Base-by-base conservation (phyloP, 2,888 invertebrate genomes). In the Drosophila monieri region DNA sequence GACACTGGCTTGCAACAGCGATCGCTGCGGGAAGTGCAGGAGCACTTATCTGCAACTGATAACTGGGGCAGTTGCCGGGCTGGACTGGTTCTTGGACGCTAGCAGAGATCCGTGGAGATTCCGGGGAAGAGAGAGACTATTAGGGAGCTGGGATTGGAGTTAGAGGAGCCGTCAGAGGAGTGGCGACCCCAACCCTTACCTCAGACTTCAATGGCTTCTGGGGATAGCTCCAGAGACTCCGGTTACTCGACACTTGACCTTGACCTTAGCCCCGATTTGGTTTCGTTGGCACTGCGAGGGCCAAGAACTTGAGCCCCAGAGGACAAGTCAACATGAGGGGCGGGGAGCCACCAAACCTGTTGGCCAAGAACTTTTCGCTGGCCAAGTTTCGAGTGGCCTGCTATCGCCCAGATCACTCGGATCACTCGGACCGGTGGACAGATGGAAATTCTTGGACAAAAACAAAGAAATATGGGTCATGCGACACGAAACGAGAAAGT, bases 401-500 rank as follows among this genome's bases (percentile, higher is more conserved):
- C 41, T 64, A 64, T 65, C 32, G 51, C 51, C 51, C 58, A 12
- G 51, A 47, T 47, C 27, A 27, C 27, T 9, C 27, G 27, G 27
- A 64, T 49, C 32, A 41, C 51, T 51, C 49, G 14, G 49, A 47
- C 41, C 37, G 52, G 47, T 52, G 71, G 53, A 49, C 68, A 71
- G 53, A 67, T 60, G 52, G 60, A 71, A 60, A 65, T 66, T 46
- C 66, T 66, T 44, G 56, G 51, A 15, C 39, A 18, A 41, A 18
- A 41, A 41, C 39, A 15, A 41, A 52, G 30, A 73, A 71, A 73
- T 81, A 86, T 81, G 74, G 81, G 81, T 81, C 81, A 85, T 74
- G 77, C 72, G 73, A 74, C 74, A 53, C 74, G 74, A 64, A 79
- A 70, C 76, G 78, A 84, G 80, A 86, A 81, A 84, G 76, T 84